Evolutionary conservation across 2,113 vertebrate species (phyloP).

Genomic region (Hemiscyllium ocellatum): DNA sequence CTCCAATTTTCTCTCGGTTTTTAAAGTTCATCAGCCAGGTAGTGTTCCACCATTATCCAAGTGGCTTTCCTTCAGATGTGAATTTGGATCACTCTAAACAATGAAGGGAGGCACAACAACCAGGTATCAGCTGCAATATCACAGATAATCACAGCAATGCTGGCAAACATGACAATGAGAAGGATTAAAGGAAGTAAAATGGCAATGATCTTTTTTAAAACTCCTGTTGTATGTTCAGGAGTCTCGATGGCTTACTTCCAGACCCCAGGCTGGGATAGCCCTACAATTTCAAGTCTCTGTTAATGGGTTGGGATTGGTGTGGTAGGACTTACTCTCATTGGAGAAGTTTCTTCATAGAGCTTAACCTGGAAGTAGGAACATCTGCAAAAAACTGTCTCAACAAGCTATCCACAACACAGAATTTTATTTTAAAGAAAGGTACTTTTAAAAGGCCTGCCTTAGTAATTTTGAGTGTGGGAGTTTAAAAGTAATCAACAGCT

Average conservation of each 20-base stretch:
- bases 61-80: neutral
- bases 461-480: neutral
- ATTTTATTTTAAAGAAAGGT: neutral
- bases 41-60: neutral
- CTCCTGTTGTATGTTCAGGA: neutral
- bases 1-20: neutral
- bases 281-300: neutral
- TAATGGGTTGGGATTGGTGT: neutral
- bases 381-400: neutral
- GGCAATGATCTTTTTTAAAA: neutral
- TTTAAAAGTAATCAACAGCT: neutral
- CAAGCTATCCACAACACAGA: neutral
- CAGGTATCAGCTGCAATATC: neutral
- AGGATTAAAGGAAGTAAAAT: neutral
- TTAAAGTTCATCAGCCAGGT: neutral
- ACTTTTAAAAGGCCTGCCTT: neutral
- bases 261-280: neutral
- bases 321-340: neutral
- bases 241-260: neutral
- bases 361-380: neutral
- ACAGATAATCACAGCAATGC: neutral
- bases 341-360: neutral
- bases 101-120: neutral
- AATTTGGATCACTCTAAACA: neutral
- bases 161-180: neutral